Conservation (phyloP, 1,140 invertebrate species). For the Argopecten irradians region DNA sequence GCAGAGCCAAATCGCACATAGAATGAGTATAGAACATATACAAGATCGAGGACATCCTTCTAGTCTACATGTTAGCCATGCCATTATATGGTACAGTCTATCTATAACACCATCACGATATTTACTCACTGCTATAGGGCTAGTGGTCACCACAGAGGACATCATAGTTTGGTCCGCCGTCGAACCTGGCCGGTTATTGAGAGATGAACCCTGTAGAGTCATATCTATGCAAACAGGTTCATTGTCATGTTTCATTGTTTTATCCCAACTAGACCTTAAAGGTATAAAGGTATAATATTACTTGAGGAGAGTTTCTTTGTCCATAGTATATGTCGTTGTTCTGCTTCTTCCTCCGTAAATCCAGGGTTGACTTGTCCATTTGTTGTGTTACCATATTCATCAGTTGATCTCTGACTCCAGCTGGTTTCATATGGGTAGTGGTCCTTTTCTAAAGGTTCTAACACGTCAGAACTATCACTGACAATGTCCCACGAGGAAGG, state of each 20-base stretch:
- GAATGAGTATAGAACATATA: too few relatives aligned
- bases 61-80: too few relatives aligned
- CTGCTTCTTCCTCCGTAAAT: neutral
- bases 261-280: too few relatives aligned
- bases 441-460: neutral
- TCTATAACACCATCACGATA: too few relatives aligned
- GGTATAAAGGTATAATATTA: neutral
- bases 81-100: too few relatives aligned
- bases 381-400: neutral
- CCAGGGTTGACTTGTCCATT: neutral
- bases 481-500: neutral
- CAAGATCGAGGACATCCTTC: too few relatives aligned
- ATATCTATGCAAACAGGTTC: too few relatives aligned
- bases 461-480: neutral
- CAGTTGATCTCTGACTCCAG: neutral
- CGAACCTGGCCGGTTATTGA: too few relatives aligned
- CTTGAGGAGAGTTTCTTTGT: neutral
- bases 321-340: neutral
- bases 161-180: neutral
- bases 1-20: too few relatives aligned
- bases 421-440: neutral
- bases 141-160: neutral
- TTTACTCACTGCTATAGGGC: neutral
- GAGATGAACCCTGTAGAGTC: too few relatives aligned
- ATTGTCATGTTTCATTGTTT: too few relatives aligned